phyloP scores from a whole-genome alignment of 1,140 invertebrate genomes.

The Papilio xuthus region DNA sequence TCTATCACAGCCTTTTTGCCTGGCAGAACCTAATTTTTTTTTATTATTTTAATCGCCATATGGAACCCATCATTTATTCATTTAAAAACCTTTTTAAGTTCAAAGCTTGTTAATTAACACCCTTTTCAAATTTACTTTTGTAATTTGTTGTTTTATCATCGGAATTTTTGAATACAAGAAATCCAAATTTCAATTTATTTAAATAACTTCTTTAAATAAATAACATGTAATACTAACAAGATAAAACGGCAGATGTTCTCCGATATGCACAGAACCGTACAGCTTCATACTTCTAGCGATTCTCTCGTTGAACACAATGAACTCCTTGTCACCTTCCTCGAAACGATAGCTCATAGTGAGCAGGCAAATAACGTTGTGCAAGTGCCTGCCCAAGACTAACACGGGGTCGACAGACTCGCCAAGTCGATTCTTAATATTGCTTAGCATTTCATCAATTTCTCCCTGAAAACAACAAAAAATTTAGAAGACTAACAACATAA shows the following conservation, averaged over 20 bases:
- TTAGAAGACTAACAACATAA: not conserved
- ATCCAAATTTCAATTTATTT: too few relatives aligned
- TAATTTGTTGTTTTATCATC: too few relatives aligned
- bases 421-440: conserved; percentile 80
- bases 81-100: too few relatives aligned
- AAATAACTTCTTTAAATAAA: not conserved
- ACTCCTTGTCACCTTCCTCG: conserved; percentile 86
- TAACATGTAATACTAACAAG: conserved; percentile 43
- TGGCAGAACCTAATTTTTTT: conserved; percentile 82
- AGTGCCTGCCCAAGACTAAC: conserved; percentile 85
- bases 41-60: too few relatives aligned
- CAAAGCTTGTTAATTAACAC: too few relatives aligned
- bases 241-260: conserved; percentile 72
- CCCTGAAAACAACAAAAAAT: conserved; percentile 74
- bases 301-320: conserved; percentile 87
- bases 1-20: conserved; percentile 84
- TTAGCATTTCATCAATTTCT: conserved; percentile 87
- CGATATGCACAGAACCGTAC: conserved; percentile 88
- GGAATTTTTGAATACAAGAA: too few relatives aligned
- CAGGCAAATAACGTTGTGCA: conserved; percentile 93
- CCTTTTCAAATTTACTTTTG: too few relatives aligned
- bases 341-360: conserved; percentile 92
- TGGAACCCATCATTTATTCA: too few relatives aligned
- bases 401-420: conserved; percentile 84
- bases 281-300: conserved; percentile 92